A percentile compares a stretch with the other conserved stretches of the same genome.
phyloP scores from a whole-genome alignment of 2,797 vertebrate genomes.

The Chaetophractus vellerosus region DNA sequence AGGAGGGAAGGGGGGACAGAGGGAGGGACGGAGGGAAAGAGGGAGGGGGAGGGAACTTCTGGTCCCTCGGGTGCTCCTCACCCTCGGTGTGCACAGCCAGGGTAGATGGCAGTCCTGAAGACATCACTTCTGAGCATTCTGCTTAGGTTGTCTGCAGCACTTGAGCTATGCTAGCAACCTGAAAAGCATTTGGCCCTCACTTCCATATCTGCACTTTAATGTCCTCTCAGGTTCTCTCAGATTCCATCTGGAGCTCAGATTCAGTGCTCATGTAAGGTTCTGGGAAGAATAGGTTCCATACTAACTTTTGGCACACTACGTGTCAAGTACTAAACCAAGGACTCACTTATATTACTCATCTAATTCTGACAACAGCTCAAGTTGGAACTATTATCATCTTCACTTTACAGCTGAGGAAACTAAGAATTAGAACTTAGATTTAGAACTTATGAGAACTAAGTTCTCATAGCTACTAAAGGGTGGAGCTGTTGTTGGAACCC shows the following conservation, averaged over 20 bases:
- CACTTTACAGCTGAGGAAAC: not conserved
- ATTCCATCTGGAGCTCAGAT: not conserved
- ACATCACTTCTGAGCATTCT: not conserved
- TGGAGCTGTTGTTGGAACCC: too few relatives aligned
- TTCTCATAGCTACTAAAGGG: too few relatives aligned
- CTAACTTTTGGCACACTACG: not conserved
- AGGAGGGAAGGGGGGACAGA: not conserved
- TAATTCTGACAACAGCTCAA: not conserved
- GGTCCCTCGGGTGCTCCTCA: not conserved
- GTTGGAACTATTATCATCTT: not conserved
- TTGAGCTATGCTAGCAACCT: not conserved
- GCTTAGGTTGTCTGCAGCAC: not conserved
- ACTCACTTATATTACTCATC: not conserved
- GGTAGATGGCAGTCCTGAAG: not conserved
- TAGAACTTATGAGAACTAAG: too few relatives aligned
- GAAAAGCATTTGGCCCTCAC: not conserved
- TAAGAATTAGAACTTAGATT: not conserved
- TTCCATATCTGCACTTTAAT: too few relatives aligned
- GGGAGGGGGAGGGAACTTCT: not conserved
- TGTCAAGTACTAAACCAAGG: not conserved
- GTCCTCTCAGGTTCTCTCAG: too few relatives aligned
- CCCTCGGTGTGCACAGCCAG: not conserved
- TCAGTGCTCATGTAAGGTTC: not conserved
- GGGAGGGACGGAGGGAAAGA: not conserved
- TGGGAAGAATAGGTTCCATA: not conserved